These are phyloP conservation scores for Chelmon rostratus DNA, from an alignment of 2,797 vertebrate genomes.

Conservation along the genomic window DNA sequence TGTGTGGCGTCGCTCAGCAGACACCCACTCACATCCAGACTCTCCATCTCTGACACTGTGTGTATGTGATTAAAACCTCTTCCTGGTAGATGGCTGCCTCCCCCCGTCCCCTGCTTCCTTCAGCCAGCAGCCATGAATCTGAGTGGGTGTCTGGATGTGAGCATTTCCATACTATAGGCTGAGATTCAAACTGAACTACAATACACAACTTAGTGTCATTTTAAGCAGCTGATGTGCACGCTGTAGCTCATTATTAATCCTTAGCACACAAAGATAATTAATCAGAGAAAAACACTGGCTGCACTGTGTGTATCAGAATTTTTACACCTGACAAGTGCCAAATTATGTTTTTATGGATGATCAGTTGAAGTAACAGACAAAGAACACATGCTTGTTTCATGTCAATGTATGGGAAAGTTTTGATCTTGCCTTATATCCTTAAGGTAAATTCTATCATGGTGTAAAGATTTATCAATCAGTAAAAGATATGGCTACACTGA, in stretches of 20 bases:
- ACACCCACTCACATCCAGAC: conserved; percentile 48
- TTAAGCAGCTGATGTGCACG: background rate
- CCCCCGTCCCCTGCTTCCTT: conserved; percentile 17
- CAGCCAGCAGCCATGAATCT: conserved; percentile 23
- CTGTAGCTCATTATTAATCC: conserved; percentile 18
- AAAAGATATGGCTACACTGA: background rate
- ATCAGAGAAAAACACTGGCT: background rate
- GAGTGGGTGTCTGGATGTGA: conserved; percentile 32
- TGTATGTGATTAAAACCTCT: conserved; percentile 49
- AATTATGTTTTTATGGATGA: background rate
- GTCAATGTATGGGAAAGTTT: background rate
- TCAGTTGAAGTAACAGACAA: background rate
- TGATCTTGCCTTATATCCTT: background rate
- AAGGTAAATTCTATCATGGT: background rate
- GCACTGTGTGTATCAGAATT: background rate
- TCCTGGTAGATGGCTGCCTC: conserved; percentile 25
- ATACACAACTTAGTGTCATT: conserved; percentile 11
- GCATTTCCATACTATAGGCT: conserved; percentile 1
- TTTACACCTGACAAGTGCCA: background rate
- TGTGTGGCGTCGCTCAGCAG: conserved; percentile 33
- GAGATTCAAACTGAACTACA: background rate
- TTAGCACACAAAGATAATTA: background rate
- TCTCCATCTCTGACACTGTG: conserved; percentile 39
- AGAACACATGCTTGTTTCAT: background rate
- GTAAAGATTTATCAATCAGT: background rate